Base-by-base conservation (phyloP, 2,888 invertebrate genomes). In the Thymelicus sylvestris region DNA sequence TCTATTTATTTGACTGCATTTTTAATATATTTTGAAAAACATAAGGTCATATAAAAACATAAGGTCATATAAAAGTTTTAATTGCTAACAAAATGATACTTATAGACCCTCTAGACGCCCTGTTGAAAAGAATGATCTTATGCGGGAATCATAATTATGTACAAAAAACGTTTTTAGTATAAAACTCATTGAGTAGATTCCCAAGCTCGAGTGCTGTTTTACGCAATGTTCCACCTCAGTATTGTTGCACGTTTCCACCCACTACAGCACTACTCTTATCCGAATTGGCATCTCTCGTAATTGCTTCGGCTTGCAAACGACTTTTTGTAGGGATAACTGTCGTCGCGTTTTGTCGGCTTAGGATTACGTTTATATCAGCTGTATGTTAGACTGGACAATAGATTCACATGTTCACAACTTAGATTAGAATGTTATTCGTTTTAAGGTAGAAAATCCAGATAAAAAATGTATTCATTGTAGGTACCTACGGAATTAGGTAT, bases 131-230 rank as follows among this genome's bases (percentile, higher is more conserved):
- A 44, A 44, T 10, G 4, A 44, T 44, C 44, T 44, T 44, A 12
- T 12, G 44, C 44, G 12, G 10, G 8, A 8, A 12, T 12, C 12
- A 12, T 44, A 44, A 44, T 44, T 44, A 44, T 12, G 44, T 44
- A 12, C 44, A 52, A 68, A 68, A 68, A 63, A 63, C 10, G 63
- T 44, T 19, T 68, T 63, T 63, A 63, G 60, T 50, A 19, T 60
- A 55, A 68, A 68, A 68, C 62, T 68, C 68, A 68, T 68, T 62
- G 13, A 68, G 19, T 67, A 41, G 67, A 19, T 68, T 68, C 68
- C 55, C 68, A 68, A 52, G 68, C 50, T 8, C 68, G 63, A 55
- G 41, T 63, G 62, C 47, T 55, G 55, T 31, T 44, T 68, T 68
- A 38, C 55, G 68, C 62, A 68, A 68, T 52, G 6, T 24, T 12